Base-by-base conservation (phyloP, 2,888 invertebrate genomes). In the Ptilodon capucinus region DNA sequence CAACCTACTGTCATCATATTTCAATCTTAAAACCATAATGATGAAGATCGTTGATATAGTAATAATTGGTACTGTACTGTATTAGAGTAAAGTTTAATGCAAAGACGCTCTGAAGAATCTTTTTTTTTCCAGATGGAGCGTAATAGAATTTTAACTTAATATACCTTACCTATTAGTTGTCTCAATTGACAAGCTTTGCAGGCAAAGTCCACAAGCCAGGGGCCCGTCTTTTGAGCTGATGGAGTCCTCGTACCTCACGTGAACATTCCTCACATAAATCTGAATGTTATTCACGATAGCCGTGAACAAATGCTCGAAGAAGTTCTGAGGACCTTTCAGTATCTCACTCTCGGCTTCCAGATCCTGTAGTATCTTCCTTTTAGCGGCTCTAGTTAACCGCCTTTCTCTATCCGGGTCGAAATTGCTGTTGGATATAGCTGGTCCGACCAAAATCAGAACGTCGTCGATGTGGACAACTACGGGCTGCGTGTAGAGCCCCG, bases 251-350 rank as follows among this genome's bases (percentile, higher is more conserved):
- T 96, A 97, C 55, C 97, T 91, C 48, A 97, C 92, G 80, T 97
- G 97, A 39, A 97, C 92, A 76, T 96, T 95, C 52, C 94, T 93
- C 19, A 97, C 91, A 50, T 94, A 95, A 49, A 97, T 93, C 88
- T 96, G 96, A 39, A 97, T 90, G 76, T 95, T 96, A 76, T 96
- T 96, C 60, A 96, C 92, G 13, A 96, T 93, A 23, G 95, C 95
- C 16, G 95, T 94, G 57, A 95, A 91, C 42, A 96, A 76, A 71
- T 94, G 94, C 76, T 95, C 95, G 54, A 95, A 92, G 75, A 96
- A 94, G 41, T 93, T 92, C 64, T 92, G 91, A 3, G 94, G 93
- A 0, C 93, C 93, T 54, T 93, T 93, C 40, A 92, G 84, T 34
- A 94, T 83, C 59, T 94, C 92, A 51, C 84, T 87, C 53, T 88